These are phyloP conservation scores for Drosophila longiperda DNA, from an alignment of 2,888 invertebrate species.

Conservation along the genomic window DNA sequence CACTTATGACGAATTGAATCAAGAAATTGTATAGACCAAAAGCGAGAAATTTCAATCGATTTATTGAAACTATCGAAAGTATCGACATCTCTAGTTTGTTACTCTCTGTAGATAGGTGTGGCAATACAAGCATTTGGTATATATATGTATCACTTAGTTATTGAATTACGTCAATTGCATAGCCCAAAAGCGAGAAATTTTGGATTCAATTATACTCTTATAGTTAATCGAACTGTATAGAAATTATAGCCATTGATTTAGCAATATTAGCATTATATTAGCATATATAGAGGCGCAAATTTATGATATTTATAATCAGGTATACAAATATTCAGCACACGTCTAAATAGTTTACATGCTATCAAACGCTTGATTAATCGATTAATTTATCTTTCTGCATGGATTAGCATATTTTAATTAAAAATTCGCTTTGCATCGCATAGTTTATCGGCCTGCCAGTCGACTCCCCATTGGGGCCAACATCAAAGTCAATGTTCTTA, in stretches of 20 bases:
- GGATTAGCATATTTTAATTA: constrained; percentile 64
- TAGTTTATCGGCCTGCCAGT: constrained; percentile 9
- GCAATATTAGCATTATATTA: background rate
- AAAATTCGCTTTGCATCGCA: constrained; percentile 29
- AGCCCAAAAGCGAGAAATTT: background rate
- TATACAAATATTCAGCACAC: constrained; percentile 1
- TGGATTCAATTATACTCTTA: too few species aligned
- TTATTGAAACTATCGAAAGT: background rate
- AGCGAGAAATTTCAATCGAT: background rate
- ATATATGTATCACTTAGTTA: too few species aligned
- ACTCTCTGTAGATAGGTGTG: background rate
- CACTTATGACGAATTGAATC: background rate
- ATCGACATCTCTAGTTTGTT: background rate
- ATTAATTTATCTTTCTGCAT: constrained; percentile 42
- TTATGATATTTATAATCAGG: constrained; percentile 19
- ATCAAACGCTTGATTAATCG: constrained; percentile 55
- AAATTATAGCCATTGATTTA: background rate
- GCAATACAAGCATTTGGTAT: too few species aligned
- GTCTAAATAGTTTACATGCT: constrained; percentile 27
- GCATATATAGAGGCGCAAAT: constrained; percentile 10
- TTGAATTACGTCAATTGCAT: background rate
- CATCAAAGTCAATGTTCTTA: constrained; percentile 61
- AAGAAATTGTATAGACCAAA: constrained; percentile 3
- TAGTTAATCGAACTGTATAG: background rate
- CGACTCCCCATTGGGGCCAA: constrained; percentile 24